Evolutionary conservation across 2,797 vertebrate species (phyloP), one percentile per base, ranked within the genome.

Genomic region (Emydoidea blandingii): DNA sequence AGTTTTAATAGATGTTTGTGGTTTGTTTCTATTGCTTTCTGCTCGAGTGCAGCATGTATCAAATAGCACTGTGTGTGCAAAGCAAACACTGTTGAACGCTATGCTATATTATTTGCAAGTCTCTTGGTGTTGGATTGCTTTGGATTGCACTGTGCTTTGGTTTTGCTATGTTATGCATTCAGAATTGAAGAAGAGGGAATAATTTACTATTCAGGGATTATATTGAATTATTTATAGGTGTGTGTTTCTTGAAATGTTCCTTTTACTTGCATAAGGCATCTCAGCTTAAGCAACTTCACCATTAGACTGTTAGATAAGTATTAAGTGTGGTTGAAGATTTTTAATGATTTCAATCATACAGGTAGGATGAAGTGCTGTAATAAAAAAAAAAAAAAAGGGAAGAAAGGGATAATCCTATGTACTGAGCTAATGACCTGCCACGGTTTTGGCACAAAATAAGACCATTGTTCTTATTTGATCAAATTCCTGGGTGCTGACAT

Each of bases 91-190:
- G 29, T 41, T 10, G 72, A 79, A 50, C 16, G 49, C 65, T 68
- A 21, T 92, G 83, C 81, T 57, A 37, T 89, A 82, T 59, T 86
- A 74, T 91, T 79, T 90, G 92, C 88, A 85, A 57, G 85, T 87
- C 59, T 57, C 37, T 85, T 87, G 84, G 81, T 93, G 81, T 83
- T 54, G 80, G 44, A 76, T 92, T 89, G 29, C 91, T 89, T 93
- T 50, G 57, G 47, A 49, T 84, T 59, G 85, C 59, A 50, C 83
- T 79, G 65, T 54, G 78, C 81, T 27, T 85, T 83, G 74, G 83
- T 90, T 79, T 80, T 54, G 79, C 83, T 95, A 81, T 89, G 79
- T 54, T 81, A 8, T 21, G 37, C 74, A 23, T 89, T 56, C 81
- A 74, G 87, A 79, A 87, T 23, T 34, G 83, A 83, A 15, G 84